phyloP scores from a whole-genome alignment of 2,113 vertebrate species.

The Cottus gobio region DNA sequence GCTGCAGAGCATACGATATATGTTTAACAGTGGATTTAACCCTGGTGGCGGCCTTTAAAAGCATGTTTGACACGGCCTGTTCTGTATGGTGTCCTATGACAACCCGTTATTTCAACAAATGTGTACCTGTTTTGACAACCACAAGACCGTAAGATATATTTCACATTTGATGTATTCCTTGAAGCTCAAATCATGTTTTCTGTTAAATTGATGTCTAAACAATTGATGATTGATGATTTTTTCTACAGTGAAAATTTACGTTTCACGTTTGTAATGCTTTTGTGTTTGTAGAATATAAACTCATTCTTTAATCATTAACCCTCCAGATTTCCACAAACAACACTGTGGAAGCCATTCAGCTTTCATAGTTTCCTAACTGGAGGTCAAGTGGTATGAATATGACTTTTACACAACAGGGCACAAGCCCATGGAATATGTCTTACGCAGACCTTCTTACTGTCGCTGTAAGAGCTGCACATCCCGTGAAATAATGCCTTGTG shows the following conservation, averaged over 20 bases:
- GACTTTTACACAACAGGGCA: slow-evolving; percentile 3
- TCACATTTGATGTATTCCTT: neutral
- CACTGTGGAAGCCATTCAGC: too few species aligned
- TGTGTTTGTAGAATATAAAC: neutral
- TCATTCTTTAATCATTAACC: neutral
- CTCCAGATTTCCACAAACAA: neutral
- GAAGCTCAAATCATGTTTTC: neutral
- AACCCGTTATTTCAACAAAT: too few species aligned
- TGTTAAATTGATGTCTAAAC: neutral
- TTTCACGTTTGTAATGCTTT: neutral
- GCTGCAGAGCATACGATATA: neutral
- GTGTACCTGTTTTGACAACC: neutral
- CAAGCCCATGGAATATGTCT: slow-evolving; percentile 20
- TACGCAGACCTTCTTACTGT: slow-evolving; percentile 21
- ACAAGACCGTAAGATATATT: neutral
- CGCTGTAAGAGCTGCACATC: neutral
- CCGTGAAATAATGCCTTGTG: slow-evolving; percentile 27
- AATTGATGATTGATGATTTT: too few species aligned
- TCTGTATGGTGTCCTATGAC: too few species aligned
- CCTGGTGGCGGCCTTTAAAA: neutral
- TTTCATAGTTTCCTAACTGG: neutral
- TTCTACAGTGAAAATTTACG: too few species aligned
- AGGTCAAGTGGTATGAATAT: neutral
- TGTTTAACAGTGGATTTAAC: neutral
- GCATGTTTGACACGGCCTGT: too few species aligned